These are phyloP conservation scores for Manacus vitellinus DNA, from an alignment of 2,113 vertebrate species.

Conservation along the genomic window DNA sequence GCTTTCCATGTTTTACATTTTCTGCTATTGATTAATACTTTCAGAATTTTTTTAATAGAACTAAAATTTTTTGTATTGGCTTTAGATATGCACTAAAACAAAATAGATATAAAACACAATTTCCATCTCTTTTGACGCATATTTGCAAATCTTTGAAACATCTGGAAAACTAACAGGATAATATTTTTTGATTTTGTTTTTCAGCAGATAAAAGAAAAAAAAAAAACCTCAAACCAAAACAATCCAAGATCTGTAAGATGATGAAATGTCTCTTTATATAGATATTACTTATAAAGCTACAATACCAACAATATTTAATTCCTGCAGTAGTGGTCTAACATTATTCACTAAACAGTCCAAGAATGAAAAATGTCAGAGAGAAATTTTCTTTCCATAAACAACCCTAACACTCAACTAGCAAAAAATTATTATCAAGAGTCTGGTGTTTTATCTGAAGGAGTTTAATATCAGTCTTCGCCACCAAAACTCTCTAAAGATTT, in stretches of 20 bases:
- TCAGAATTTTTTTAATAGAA: not conserved
- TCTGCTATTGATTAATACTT: not conserved
- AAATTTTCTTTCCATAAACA: not conserved
- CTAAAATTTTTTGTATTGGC: not conserved
- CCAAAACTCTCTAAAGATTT: not conserved
- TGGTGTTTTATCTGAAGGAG: not conserved
- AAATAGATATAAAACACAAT: not conserved
- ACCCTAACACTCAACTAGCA: not conserved
- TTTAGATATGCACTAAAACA: not conserved
- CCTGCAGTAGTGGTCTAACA: not conserved
- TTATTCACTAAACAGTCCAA: not conserved
- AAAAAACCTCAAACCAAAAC: not conserved
- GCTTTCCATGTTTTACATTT: not conserved
- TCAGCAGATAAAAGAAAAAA: not conserved
- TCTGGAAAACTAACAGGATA: not conserved
- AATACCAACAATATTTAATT: not conserved
- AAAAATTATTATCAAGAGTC: not conserved
- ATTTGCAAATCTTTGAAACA: not conserved
- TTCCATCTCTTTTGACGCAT: not conserved
- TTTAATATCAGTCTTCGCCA: not conserved
- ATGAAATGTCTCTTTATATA: not conserved
- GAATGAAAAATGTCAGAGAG: not conserved
- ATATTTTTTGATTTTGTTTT: not conserved
- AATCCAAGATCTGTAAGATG: not conserved
- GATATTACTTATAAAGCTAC: not conserved